Evolutionary conservation across 1,140 invertebrate genomes (phyloP), one percentile per base, ranked within the genome.

Genomic region (Bombus polaris): DNA sequence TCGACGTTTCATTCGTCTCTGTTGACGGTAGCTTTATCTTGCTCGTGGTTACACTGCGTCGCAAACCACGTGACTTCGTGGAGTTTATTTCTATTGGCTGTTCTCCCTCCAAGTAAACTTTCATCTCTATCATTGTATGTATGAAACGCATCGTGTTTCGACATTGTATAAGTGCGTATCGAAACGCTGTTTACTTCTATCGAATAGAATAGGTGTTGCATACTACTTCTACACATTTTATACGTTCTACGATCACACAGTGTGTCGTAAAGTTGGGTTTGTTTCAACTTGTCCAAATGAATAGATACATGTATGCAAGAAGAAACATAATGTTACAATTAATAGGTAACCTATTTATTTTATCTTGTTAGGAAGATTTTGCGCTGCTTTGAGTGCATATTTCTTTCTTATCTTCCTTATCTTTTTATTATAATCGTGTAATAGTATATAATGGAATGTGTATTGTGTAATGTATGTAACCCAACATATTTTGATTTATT

Each of bases 1-100:
- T 88, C 70, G n/a, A 2, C 4, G 73, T 53, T 76, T 77, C n/a
- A 65, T 53, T 83, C 44, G 73, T 77, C 44, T 83, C 73, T 83
- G 81, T 83, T 83, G 81, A 83, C 74, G 9, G 32, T 77, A 57
- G 73, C 37, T 62, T 83, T 28, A 62, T 79, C 28, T 18, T n/a
- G 66, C 82, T 72, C 76, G 59, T 72, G 73, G 9, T 42, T 57
- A 62, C 39, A 80, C 72, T 75, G 70, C 78, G 47, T 28, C 66
- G 74, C n/a, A 32, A 42, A 44, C 65, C 87, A 89, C 88, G 74
- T 89, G 88, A 89, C 18, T 37, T 28, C n/a, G 12, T 28, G 0
- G 39, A 6, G 9, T 10, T 5, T 28, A 0, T 15, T 62, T 62
- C n/a, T 39, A 89, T 88, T 89, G 88, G 88, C 57, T 32, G 1